These are phyloP conservation scores for Pangasius sanitwongsei DNA, from an alignment of 2,797 vertebrate species.

Conservation along the genomic window DNA sequence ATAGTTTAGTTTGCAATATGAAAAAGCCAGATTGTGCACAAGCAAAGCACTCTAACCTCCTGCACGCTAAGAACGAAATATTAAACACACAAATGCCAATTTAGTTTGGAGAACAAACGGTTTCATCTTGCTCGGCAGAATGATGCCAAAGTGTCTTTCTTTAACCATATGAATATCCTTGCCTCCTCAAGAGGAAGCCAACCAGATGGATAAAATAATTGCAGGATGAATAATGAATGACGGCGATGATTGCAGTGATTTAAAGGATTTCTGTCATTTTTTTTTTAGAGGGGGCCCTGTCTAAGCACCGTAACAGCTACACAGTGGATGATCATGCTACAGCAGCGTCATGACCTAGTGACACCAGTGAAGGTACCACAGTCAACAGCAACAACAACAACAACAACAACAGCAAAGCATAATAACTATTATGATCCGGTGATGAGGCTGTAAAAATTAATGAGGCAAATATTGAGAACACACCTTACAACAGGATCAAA, in stretches of 20 bases:
- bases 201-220: slow-evolving; percentile 45
- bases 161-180: slow-evolving; percentile 44
- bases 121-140: slow-evolving; percentile 34
- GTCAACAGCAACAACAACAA: neutral
- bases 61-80: slow-evolving; percentile 7
- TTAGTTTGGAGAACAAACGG: slow-evolving; percentile 28
- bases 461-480: neutral
- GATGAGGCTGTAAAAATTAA: neutral
- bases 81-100: slow-evolving; percentile 23
- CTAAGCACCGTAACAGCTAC: neutral
- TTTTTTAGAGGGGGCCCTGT: neutral
- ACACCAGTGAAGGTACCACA: neutral
- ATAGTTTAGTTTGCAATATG: slow-evolving; percentile 1
- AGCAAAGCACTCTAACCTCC: slow-evolving; percentile 22
- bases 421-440: neutral
- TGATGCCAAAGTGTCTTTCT: slow-evolving; percentile 29
- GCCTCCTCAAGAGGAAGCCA: slow-evolving; percentile 43
- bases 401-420: too few relatives aligned
- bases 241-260: slow-evolving; percentile 17
- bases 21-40: slow-evolving; percentile 36
- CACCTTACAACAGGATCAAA: neutral
- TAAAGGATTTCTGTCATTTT: neutral
- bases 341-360: neutral
- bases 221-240: slow-evolving; percentile 42
- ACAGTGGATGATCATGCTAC: neutral